phyloP scores from a whole-genome alignment of 2,888 invertebrate species.

The Pachliopta kotzebuea region DNA sequence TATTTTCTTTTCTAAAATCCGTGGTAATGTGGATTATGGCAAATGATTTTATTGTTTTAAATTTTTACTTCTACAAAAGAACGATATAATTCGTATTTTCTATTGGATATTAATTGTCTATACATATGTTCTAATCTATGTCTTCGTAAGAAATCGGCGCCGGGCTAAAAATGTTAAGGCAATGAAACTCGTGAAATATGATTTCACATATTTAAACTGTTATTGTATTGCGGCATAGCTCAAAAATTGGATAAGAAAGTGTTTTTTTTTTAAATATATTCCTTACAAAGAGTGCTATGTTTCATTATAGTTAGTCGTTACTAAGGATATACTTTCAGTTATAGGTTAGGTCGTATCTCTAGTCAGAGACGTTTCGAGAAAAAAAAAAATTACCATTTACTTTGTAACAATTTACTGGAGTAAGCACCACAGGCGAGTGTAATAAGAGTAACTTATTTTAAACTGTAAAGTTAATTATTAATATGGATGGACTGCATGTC shows the following conservation, averaged over 20 bases:
- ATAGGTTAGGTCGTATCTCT: slow-evolving; percentile 74
- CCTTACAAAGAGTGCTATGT: slow-evolving; percentile 73
- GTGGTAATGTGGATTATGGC: neutral
- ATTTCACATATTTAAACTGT: slow-evolving; percentile 64
- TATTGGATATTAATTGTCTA: slow-evolving; percentile 1
- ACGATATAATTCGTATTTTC: neutral
- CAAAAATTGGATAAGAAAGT: slow-evolving; percentile 54
- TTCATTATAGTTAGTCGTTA: slow-evolving; percentile 61
- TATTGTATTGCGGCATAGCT: slow-evolving; percentile 68
- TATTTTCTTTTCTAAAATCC: too few species aligned
- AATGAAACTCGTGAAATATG: slow-evolving; percentile 55
- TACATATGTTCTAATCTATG: neutral
- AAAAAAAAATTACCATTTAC: slow-evolving; percentile 77
- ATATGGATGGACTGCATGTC: slow-evolving; percentile 64
- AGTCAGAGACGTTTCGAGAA: slow-evolving; percentile 74
- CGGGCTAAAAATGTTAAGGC: slow-evolving; percentile 4
- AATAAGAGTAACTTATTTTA: slow-evolving; percentile 67
- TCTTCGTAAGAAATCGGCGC: neutral
- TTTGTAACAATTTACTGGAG: slow-evolving; percentile 69
- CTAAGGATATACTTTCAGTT: slow-evolving; percentile 60
- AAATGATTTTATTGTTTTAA: neutral
- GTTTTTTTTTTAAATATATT: slow-evolving; percentile 46
- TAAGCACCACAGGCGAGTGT: slow-evolving; percentile 68
- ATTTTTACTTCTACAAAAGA: neutral
- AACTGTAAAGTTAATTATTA: slow-evolving; percentile 35